These are phyloP conservation scores for Pluvialis apricaria DNA, from an alignment of 2,113 vertebrate species.

Conservation along the genomic window DNA sequence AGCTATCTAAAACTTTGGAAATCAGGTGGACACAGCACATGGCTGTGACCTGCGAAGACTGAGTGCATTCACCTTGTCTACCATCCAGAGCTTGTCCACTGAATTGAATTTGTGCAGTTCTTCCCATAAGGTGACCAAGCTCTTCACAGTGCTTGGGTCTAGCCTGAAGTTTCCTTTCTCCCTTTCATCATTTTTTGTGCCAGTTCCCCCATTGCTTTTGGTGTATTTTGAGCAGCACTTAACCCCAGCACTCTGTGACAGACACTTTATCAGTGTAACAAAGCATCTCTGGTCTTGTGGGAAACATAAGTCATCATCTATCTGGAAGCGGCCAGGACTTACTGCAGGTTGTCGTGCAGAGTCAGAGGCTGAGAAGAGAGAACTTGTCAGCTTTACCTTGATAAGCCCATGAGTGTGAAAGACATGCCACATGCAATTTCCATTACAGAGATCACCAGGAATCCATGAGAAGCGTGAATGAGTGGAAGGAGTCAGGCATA, in stretches of 20 bases:
- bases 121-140: background rate
- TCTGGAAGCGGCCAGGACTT: background rate
- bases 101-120: background rate
- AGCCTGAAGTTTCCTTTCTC: background rate
- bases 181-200: background rate
- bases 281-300: background rate
- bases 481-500: background rate
- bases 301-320: background rate
- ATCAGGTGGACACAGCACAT: background rate
- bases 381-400: conserved; percentile 18
- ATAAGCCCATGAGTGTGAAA: conserved; percentile 63
- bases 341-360: background rate
- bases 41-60: background rate
- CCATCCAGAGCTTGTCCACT: background rate
- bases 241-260: background rate
- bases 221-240: conserved; percentile 18
- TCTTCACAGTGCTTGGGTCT: background rate
- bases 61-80: background rate
- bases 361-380: conserved; percentile 16
- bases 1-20: background rate
- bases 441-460: conserved; percentile 17
- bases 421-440: conserved; percentile 48
- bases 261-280: background rate
- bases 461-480: background rate
- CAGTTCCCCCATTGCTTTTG: background rate